These are phyloP conservation scores for Anhinga anhinga DNA, from an alignment of 2,113 vertebrate genomes.

Conservation along the genomic window DNA sequence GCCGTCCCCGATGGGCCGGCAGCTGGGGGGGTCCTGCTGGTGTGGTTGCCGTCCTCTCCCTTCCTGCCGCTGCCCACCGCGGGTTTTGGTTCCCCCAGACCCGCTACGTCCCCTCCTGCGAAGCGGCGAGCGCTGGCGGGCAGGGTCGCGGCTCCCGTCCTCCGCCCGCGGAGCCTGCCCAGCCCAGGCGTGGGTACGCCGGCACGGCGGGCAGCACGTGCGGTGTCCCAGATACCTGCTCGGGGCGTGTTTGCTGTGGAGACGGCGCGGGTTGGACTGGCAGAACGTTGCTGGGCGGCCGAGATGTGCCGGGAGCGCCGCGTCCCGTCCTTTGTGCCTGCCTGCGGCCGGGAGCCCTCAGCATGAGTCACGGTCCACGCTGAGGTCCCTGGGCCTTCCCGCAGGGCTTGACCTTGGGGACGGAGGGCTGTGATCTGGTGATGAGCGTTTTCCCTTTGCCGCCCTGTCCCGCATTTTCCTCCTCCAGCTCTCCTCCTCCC, in stretches of 20 bases:
- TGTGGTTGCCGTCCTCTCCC: not conserved
- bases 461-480: not conserved
- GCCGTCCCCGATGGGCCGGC: not conserved
- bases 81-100: not conserved
- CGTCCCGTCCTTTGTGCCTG: not conserved
- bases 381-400: not conserved
- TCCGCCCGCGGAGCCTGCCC: not conserved
- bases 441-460: not conserved
- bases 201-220: not conserved
- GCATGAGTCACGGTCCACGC: rapidly evolving
- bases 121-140: not conserved
- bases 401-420: not conserved
- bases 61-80: not conserved
- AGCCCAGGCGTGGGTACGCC: rapidly evolving
- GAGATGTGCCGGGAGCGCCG: not conserved
- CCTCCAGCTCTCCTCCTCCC: not conserved
- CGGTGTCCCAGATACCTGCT: too few species aligned
- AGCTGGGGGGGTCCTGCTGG: not conserved
- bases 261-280: too few species aligned
- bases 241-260: rapidly evolving
- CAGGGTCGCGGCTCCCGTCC: not conserved
- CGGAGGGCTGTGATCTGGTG: not conserved
- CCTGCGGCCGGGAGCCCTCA: not conserved
- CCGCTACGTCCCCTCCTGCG: not conserved
- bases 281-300: rapidly evolving